Percentiles rank a stretch among this genome's conserved stretches.
These are phyloP conservation scores for Helobdella robusta DNA, from an alignment of 2,888 invertebrate genomes.

Conservation along the genomic window DNA sequence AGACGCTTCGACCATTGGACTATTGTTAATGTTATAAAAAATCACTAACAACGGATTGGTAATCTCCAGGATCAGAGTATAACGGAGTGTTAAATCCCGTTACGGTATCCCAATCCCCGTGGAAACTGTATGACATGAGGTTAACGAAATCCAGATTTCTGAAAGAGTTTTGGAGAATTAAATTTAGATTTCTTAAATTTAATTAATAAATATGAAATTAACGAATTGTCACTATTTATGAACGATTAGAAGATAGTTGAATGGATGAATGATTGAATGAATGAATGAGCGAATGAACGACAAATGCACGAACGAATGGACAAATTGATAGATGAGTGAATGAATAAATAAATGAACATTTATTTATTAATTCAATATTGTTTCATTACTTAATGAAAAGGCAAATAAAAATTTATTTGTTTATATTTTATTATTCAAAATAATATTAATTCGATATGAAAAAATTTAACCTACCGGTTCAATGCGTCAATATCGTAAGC, in stretches of 20 bases:
- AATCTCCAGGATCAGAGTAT: slow-evolving; percentile 15
- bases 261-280: not conserved
- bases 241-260: not conserved
- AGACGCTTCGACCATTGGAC: too few relatives aligned
- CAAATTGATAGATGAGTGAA: too few relatives aligned
- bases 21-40: too few relatives aligned
- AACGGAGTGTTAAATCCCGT: slow-evolving; percentile 13
- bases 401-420: too few relatives aligned
- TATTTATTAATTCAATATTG: too few relatives aligned
- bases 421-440: too few relatives aligned
- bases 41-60: too few relatives aligned
- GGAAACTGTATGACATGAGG: slow-evolving; percentile 18
- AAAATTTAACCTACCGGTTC: slow-evolving; percentile 36
- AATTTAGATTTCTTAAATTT: too few relatives aligned
- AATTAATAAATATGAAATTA: too few relatives aligned
- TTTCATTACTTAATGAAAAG: too few relatives aligned
- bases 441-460: too few relatives aligned
- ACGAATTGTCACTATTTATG: too few relatives aligned
- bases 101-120: slow-evolving; percentile 17
- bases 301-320: not conserved
- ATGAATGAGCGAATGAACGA: not conserved
- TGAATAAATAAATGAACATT: not conserved
- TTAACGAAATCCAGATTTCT: slow-evolving; percentile 17
- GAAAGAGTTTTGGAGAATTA: not conserved
- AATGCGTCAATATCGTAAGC: slow-evolving; percentile 39